Percentiles rank a stretch among this genome's conserved stretches.
Evolutionary conservation across 2,797 vertebrate species (phyloP).

Genomic region (Tachyglossus aculeatus): DNA sequence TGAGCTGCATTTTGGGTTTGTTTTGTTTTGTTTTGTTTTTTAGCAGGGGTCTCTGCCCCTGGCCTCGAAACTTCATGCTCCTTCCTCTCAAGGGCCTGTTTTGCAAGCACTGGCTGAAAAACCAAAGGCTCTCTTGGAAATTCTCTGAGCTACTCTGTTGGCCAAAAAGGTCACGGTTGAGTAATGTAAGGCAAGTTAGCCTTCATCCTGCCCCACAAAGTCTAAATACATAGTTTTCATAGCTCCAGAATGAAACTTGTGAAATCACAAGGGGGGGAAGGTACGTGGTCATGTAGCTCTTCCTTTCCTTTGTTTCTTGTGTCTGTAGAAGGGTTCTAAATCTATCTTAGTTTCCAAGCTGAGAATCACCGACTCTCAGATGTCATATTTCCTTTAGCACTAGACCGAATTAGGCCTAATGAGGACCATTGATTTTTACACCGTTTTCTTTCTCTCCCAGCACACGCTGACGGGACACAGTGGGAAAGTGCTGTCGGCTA

Average conservation of each 20-base stretch:
- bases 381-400: not conserved
- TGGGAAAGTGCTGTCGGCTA: conserved; percentile 93
- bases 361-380: not conserved
- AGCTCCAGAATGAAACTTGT: not conserved
- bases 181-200: no score
- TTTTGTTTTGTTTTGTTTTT: not conserved
- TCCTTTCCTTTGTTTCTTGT: not conserved
- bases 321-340: not conserved
- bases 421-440: not conserved
- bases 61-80: not conserved
- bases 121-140: not conserved
- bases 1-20: not conserved
- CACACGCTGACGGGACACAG: conserved; percentile 97
- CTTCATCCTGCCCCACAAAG: no score
- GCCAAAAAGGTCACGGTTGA: not conserved
- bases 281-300: not conserved
- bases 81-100: no score
- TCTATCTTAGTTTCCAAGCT: no score
- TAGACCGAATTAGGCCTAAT: not conserved
- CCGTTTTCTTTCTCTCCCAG: conserved; percentile 69
- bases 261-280: not conserved
- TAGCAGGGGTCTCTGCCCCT: not conserved
- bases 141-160: not conserved
- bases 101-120: no score
- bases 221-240: not conserved